Percentiles rank a stretch among this genome's conserved stretches.
phyloP scores from a whole-genome alignment of 2,797 vertebrate species.

The Muraenolepis orangiensis region DNA sequence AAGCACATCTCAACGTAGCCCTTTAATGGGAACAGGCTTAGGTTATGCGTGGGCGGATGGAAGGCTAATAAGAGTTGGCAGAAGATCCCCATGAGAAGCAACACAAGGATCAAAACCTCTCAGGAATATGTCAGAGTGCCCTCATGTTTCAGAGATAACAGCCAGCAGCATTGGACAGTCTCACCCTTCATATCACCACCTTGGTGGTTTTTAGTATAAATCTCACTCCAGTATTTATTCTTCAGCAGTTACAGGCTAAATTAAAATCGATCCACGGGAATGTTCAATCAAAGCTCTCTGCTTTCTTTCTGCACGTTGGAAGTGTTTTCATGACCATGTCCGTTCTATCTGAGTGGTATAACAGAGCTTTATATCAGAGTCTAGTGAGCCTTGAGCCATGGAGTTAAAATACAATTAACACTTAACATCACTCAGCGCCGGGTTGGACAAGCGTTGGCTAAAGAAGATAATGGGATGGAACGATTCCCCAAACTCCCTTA shows the following conservation, averaged over 20 bases:
- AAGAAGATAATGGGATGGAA: conserved; percentile 17
- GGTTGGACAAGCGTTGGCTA: neutral
- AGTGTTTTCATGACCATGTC: conserved; percentile 50
- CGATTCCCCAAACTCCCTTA: conserved; percentile 10
- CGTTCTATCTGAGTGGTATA: conserved; percentile 30
- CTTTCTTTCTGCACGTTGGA: conserved; percentile 43
- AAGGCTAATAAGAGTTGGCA: conserved; percentile 52
- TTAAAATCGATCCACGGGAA: conserved; percentile 44
- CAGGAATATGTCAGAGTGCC: conserved; percentile 62
- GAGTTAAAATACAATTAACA: neutral
- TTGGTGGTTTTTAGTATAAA: conserved; percentile 50
- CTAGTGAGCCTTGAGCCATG: conserved; percentile 10
- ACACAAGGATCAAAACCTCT: conserved; percentile 48
- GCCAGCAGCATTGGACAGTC: conserved; percentile 47
- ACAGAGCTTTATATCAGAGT: neutral
- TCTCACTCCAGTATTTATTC: conserved; percentile 55
- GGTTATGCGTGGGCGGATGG: conserved; percentile 24
- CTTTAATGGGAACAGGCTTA: conserved; percentile 49
- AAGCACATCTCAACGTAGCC: neutral
- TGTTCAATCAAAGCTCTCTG: conserved; percentile 47
- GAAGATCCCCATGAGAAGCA: conserved; percentile 58
- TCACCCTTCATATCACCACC: conserved; percentile 25
- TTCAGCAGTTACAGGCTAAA: conserved; percentile 46
- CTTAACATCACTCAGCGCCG: neutral
- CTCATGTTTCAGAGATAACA: conserved; percentile 54